Evolutionary conservation across 2,888 invertebrate genomes (phyloP), one percentile per base, ranked within the genome.

Genomic region (Polymixis flavicincta): DNA sequence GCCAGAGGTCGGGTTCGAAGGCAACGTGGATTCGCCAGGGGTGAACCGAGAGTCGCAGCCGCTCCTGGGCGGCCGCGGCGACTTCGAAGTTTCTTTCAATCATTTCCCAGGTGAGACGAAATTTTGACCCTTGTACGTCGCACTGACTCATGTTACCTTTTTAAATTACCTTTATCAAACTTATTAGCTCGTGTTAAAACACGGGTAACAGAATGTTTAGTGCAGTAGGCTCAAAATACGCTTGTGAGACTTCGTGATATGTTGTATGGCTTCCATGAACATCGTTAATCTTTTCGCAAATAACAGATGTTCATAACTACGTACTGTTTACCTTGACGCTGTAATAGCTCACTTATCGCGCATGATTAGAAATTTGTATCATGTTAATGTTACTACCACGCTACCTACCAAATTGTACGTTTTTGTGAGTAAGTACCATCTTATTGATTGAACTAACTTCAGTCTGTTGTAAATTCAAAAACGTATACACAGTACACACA

Each of bases 1-100:
- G 90, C 98, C 98, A 87, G 98, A 98, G 95, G 97, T 98, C 88
- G 97, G 97, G 86, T 98, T 98, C 95, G 98, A 98, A 95, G 97
- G 98, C 95, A 97, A 97, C 97, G 97, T 98, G 98, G 98, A 98
- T 97, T 98, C 98, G 71, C 97, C 98, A 92, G 98, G 98, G 84
- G 97, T 97, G 83, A 98, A 98, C 96, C 97, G 99, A 92, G 99
- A 99, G 97, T 98, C 98, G 96, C 99, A 99, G 97, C 99, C 99
- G 93, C 97, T 99, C 87, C 97, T 99, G 71, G 98, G 98, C 95
- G 98, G 98, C 96, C 97, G 97, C 93, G 97, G 97, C 93, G 98
- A 98, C 91, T 95, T 96, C 90, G 97, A 98, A 87, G 98, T 98
- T 88, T 97, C 98, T 82, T 98, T 97, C 92, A 99, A 99, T 94